Percentiles rank a stretch among this genome's conserved stretches.
Conservation (phyloP, 1,140 invertebrate species). For the Nephila pilipes region DNA sequence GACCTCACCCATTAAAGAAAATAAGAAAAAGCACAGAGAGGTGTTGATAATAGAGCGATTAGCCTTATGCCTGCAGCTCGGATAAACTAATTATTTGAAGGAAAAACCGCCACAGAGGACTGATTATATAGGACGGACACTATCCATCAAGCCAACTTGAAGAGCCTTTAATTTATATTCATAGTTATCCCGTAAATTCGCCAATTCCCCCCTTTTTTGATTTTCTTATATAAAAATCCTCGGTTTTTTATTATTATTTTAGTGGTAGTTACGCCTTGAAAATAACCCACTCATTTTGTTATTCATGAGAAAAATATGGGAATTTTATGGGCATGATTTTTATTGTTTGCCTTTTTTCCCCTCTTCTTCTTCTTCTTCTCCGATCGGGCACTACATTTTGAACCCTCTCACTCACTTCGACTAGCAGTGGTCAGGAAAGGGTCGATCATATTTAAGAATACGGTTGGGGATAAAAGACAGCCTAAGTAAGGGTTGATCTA, state of each 20-base stretch:
- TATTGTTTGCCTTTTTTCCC: not conserved
- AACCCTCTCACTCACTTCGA: too few species aligned
- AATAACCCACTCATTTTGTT: conserved; percentile 59
- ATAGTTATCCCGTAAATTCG: conserved; percentile 46
- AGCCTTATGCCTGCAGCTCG: not conserved
- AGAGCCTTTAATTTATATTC: conserved; percentile 70
- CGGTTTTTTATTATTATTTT: conserved; percentile 34
- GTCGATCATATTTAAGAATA: too few species aligned
- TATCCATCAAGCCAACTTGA: conserved; percentile 27
- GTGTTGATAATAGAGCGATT: conserved; percentile 72
- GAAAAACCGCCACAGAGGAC: not conserved
- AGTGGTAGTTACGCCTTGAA: conserved; percentile 42
- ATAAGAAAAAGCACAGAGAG: conserved; percentile 47
- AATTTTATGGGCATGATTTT: conserved; percentile 34
- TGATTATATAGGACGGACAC: conserved; percentile 27
- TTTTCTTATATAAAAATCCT: not conserved
- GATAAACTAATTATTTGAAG: conserved; percentile 60
- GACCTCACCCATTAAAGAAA: conserved; percentile 51
- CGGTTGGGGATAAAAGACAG: too few species aligned
- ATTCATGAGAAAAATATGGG: conserved; percentile 64
- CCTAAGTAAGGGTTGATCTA: too few species aligned
- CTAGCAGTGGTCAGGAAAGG: too few species aligned
- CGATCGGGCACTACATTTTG: not conserved
- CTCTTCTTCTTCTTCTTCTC: not conserved
- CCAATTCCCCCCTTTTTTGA: not conserved